Base-by-base conservation (phyloP, 2,113 vertebrate genomes). In the Porphyrio hochstetteri region DNA sequence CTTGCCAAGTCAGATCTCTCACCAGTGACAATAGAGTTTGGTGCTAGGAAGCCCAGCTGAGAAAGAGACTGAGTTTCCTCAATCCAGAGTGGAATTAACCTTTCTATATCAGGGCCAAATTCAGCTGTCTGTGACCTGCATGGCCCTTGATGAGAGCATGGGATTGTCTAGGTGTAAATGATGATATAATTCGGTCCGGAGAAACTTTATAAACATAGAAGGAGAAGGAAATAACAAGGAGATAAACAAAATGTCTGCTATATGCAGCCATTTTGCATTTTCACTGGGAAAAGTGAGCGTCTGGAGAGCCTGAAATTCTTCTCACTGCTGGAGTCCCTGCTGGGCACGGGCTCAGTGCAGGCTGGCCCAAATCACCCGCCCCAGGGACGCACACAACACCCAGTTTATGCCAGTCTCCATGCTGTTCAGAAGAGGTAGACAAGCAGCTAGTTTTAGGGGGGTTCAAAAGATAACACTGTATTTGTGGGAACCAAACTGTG, bases 361-460 rank as follows among this genome's bases (percentile, higher is more conserved):
- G 19, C 28, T 29, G 56, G 8, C 15, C 65, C 10, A 0, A 29
- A 8, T 11, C 60, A 25, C 40, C 53, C 29, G 63, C 48, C 31
- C 9, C 35, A 1, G 44, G 44, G 44, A 46, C 2, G 2, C 61
- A 10, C 10, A 5, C 31, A 8, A 4, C 63, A 2, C 0, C 11
- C 38, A 2, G 42, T 11, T 79, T 44, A 5, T 1, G 0, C 25
- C 40, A 16, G 16, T 0, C 64, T 19, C 42, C 0, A 5, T 0
- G 40, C 7, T 50, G 33, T 1, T 71, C 81, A 36, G 84, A 50
- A 82, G n/a, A 77, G n/a, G 36, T 24, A 25, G 50, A 36, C 36
- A n/a, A 74, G 77, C 74, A 20, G 33, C 38, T 40, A 3, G 36
- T 38, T 91, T 65, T 75, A 55, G 44, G 50, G 61, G 11, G 57